Evolutionary conservation across 64 coral and sea anemone genomes (phyloP).

Genomic region (Platygyra sinensis): DNA sequence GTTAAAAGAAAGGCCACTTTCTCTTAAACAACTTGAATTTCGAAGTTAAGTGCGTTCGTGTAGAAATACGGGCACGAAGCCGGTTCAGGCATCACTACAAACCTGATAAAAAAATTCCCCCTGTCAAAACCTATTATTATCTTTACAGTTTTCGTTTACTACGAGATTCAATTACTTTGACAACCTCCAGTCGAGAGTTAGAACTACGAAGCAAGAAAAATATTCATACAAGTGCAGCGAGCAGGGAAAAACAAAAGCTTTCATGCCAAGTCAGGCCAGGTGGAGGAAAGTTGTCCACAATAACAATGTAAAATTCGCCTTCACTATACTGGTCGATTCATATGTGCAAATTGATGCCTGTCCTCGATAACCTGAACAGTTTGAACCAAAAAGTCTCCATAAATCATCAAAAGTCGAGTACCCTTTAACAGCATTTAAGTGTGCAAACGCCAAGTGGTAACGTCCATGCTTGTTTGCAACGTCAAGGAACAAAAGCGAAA

Average conservation of each 20-base stretch:
- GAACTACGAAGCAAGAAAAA: constrained; percentile 53
- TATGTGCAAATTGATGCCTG: constrained; percentile 92
- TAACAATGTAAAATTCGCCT: constrained; percentile 79
- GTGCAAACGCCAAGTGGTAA: constrained; percentile 69
- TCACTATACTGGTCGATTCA: constrained; percentile 75
- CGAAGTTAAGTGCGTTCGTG: constrained; percentile 17
- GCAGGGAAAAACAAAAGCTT: constrained; percentile 77
- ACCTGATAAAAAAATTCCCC: constrained; percentile 71
- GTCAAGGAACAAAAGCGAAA: constrained; percentile 99
- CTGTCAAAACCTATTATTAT: constrained; percentile 75
- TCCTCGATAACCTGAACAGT: constrained; percentile 82
- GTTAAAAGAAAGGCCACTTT: background rate
- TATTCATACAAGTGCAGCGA: constrained; percentile 51
- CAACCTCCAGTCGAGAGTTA: constrained; percentile 77
- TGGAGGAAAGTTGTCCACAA: constrained; percentile 88
- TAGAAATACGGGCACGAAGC: constrained; percentile 31
- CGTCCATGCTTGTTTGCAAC: constrained; percentile 86
- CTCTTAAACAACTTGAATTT: background rate
- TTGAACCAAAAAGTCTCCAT: constrained; percentile 71
- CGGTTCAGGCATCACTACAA: constrained; percentile 51
- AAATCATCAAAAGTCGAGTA: constrained; percentile 56
- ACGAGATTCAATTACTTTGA: constrained; percentile 79
- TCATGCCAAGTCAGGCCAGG: constrained; percentile 87
- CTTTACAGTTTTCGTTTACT: constrained; percentile 63
- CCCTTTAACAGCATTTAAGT: constrained; percentile 52